Evolutionary conservation across 2,797 vertebrate genomes (phyloP), one percentile per base, ranked within the genome.

Genomic region (Tapirus indicus): DNA sequence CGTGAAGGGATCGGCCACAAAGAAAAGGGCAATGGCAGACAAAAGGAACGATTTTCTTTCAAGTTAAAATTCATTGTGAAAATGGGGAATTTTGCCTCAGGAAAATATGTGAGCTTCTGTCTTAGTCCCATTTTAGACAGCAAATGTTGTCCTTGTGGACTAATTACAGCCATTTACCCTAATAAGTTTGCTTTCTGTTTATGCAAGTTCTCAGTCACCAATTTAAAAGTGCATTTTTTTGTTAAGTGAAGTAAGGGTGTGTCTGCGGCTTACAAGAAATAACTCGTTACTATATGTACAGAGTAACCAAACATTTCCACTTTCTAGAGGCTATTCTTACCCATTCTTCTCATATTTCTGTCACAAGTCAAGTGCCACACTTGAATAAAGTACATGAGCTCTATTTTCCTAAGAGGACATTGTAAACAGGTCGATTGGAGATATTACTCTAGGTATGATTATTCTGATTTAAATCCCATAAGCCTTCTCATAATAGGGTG

Each of bases 21-120:
- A 97, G 49, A 18, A 60, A 97, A 94, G 64, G 38, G 38, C 62
- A 96, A 79, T 64, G 60, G 85, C 84, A 79, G 49, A 92, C 72
- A 86, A 97, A 96, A 86, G 56, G 58, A 69, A 47, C 49, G 52
- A 41, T 86, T 84, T 93, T 62, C 79, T 95, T 94, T 95, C 82
- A 92, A 83, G 79, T 78, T 83, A 79, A 96, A 97, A 79, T 96
- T 95, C 64, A 94, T 79, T 64, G 80, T 91, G 62, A 89, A 97
- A 94, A 89, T 97, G 87, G 83, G 12, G 54, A 83, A 82, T 92
- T 79, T 87, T 94, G 94, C 87, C 84, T 96, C 41, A 21, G 90
- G 84, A 96, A 92, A 94, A 79, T 69, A 94, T 29, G 41, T 52
- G 16, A 78, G 4, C 44, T 96, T 92, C 62, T 68, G 47, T 78